A percentile compares a stretch with the other conserved stretches of the same genome.
Evolutionary conservation across 2,797 vertebrate genomes (phyloP).

Genomic region (Rhinoraja longicauda): DNA sequence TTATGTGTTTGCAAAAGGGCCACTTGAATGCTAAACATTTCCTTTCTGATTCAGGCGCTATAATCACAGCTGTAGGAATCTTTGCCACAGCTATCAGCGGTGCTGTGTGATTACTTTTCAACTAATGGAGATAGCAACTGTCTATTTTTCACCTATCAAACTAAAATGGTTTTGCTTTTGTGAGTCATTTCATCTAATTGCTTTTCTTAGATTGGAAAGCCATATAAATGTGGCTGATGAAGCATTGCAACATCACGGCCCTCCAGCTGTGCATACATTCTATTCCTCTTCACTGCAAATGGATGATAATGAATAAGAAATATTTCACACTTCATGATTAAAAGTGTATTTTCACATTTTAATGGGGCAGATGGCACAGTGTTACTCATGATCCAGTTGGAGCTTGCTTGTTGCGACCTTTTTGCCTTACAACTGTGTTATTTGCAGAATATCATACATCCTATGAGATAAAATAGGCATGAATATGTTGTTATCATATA

Average conservation of each 20-base stretch:
- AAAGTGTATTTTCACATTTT: neutral
- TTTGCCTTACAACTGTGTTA: neutral
- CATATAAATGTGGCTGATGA: slow-evolving; percentile 12
- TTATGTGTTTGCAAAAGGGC: neutral
- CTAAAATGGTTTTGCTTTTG: slow-evolving; percentile 2
- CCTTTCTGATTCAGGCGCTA: neutral
- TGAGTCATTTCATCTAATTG: slow-evolving; percentile 1
- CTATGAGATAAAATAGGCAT: neutral
- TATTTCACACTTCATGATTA: slow-evolving; percentile 16
- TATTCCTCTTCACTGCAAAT: neutral
- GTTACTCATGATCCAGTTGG: neutral
- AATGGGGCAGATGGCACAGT: neutral
- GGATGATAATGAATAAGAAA: slow-evolving; percentile 13
- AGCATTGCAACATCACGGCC: neutral
- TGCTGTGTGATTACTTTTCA: slow-evolving; percentile 4
- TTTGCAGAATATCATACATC: neutral
- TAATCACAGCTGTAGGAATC: slow-evolving; percentile 1
- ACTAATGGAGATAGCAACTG: neutral
- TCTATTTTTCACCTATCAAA: neutral
- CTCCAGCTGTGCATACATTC: slow-evolving; percentile 4
- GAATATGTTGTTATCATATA: neutral
- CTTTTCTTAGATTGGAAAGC: neutral
- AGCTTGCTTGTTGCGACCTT: neutral
- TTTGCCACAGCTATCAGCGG: neutral
- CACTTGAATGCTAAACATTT: neutral